These are phyloP conservation scores for Acrobasis consociella DNA, from an alignment of 2,888 invertebrate genomes.

Conservation along the genomic window DNA sequence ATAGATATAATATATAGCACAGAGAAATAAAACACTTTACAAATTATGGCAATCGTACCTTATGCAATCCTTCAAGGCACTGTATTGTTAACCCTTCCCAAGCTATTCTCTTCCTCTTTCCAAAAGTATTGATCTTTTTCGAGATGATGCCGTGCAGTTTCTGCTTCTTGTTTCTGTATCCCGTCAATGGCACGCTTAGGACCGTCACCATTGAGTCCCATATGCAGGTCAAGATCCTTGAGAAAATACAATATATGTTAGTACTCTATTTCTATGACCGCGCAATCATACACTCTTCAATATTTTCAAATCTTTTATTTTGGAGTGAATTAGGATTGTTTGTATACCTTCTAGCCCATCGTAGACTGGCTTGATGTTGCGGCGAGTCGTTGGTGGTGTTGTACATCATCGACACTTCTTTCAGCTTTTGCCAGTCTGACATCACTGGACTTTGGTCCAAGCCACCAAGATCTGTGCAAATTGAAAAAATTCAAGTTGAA, in stretches of 20 bases:
- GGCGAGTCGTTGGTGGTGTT: constrained; percentile 86
- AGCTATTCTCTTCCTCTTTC: constrained; percentile 69
- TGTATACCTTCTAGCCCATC: constrained; percentile 86
- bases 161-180: constrained; percentile 64
- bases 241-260: not conserved
- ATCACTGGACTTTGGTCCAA: constrained; percentile 91
- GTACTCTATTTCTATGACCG: too few species aligned
- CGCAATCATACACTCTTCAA: too few species aligned
- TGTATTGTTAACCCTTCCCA: constrained; percentile 91
- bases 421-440: constrained; percentile 93
- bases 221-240: constrained; percentile 91
- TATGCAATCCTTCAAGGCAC: constrained; percentile 94
- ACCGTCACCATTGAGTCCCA: constrained; percentile 97
- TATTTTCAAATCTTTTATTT: too few species aligned
- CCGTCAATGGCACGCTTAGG: constrained; percentile 89
- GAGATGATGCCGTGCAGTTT: constrained; percentile 81
- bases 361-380: constrained; percentile 90
- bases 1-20: not conserved
- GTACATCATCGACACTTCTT: constrained; percentile 87
- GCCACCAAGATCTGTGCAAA: constrained; percentile 88
- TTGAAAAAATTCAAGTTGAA: too few species aligned
- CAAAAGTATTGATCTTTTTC: constrained; percentile 77
- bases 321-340: too few species aligned
- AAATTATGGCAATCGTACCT: constrained; percentile 70
- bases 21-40: not conserved